These are phyloP conservation scores for Rynchops niger DNA, from an alignment of 2,113 vertebrate species.

Conservation along the genomic window DNA sequence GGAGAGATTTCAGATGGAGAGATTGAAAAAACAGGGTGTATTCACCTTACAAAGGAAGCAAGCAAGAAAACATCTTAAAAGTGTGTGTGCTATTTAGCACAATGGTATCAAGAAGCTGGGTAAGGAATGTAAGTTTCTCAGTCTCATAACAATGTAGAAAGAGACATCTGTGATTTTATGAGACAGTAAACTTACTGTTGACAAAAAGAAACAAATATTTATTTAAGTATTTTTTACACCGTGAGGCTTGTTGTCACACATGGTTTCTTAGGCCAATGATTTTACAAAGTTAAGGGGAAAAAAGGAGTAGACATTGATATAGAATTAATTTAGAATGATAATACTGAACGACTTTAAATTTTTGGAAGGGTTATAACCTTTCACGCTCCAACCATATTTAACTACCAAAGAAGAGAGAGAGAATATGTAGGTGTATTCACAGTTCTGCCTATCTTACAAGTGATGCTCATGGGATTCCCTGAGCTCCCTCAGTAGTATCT, in stretches of 20 bases:
- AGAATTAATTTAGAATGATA: not conserved
- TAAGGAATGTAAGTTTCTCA: not conserved
- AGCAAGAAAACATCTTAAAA: not conserved
- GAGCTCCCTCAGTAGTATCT: not conserved
- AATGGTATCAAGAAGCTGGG: not conserved
- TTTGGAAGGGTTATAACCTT: not conserved
- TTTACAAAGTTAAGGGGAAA: not conserved
- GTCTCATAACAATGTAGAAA: not conserved
- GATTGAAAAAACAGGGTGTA: not conserved
- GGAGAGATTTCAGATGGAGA: not conserved
- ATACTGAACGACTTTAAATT: not conserved
- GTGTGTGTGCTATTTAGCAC: not conserved
- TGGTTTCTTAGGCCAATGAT: not conserved
- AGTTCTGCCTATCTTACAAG: not conserved
- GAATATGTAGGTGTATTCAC: accelerated
- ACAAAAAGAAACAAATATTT: not conserved
- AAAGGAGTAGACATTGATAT: not conserved
- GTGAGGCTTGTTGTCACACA: not conserved
- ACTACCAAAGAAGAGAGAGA: not conserved
- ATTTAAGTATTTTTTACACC: not conserved
- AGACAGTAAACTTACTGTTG: not conserved
- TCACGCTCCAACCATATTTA: not conserved
- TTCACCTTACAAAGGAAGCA: not conserved
- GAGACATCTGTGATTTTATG: not conserved
- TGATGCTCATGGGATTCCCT: not conserved